Evolutionary conservation across 1,140 invertebrate species (phyloP), one percentile per base, ranked within the genome.

Genomic region (Diabrotica undecimpunctata): DNA sequence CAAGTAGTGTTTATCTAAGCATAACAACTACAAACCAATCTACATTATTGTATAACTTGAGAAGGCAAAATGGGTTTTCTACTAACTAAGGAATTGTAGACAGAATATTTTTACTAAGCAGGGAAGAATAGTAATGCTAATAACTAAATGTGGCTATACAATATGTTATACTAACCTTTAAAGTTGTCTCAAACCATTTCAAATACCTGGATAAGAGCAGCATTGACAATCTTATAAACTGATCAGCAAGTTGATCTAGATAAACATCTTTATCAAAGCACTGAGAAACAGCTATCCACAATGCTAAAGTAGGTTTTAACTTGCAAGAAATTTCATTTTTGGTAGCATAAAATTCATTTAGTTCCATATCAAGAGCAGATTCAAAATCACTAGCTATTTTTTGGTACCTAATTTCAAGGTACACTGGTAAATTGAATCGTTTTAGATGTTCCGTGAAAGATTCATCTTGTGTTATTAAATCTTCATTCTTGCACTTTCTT

Each of bases 331-430:
- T 60, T 35, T 74, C 66, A 70, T 73, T 74, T 6, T 63, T 12
- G 14, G 35, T 11, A 8, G 60, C 41, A 62, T 58, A 54, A 57
- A 69, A 64, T 54, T 68, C 64, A 36, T 68, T 52, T 13, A 65
- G 39, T 12, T 61, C 58, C 39, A 72, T 55, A 13, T 65, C 38
- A 14, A 64, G 61, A 13, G 70, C 71, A 56, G 36, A 70, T 66
- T 75, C 74, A 71, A 75, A 75, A n/a, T 72, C 65, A 14, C 72
- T 68, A n/a, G 73, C 93, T 77, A 96, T 92, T 83, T 96, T 92
- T 84, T 96, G 93, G 83, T 95, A 92, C 68, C 89, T 83, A 73
- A 97, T 95, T 83, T 97, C 95, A 81, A 94, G 97, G 79, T 98
- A 97, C 12, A 98, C 93, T 38, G 94, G 90, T 36, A 97, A 83